Base-by-base conservation (phyloP, 2,888 invertebrate genomes). In the Agrilus biguttatus region DNA sequence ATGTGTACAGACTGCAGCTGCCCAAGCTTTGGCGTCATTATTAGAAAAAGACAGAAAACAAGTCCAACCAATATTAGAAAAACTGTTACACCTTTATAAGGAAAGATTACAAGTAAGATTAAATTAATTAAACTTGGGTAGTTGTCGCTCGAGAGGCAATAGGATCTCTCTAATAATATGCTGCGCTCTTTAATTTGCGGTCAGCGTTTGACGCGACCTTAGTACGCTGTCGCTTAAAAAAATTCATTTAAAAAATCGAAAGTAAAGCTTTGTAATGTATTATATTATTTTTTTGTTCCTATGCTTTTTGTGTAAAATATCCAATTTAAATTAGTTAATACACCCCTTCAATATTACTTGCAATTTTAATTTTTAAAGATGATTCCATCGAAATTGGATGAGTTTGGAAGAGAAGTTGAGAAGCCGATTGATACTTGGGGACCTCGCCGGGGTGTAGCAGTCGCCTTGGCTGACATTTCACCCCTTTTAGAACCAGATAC, bases 391-490 rank as follows among this genome's bases (percentile, higher is more conserved):
- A 78, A 79, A 60, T 68, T 89, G 51, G 96, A 98, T 68, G 82
- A 86, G 61, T 91, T 97, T 68, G 95, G 95, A 12, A 79, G 97
- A 49, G 81, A 86, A 60, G 72, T 90, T 34, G 82, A 82, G 56
- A 81, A 81, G 52, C 81, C 89, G 1, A 74, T 87, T 43, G 97
- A 98, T 68, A 81, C 83, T 55, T 97, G 92, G 91, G 82, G 81
- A 49, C 84, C 87, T 7, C 74, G 98, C 45, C 77, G 86, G 53
- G 97, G 97, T 40, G 83, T 87, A 19, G 96, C 88, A 8, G 71
- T 88, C 48, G 85, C 87, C 8, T 71, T 96, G 47, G 75, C 74
- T 0, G 80, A 86, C 63, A 71, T 93, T 50, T 87, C 91, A 0
- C 78, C 83, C 19, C 68, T 87, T 43, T 71, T 84, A 19, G 74